Evolutionary conservation across 2,888 invertebrate genomes (phyloP).

Genomic region (Psylliodes chrysocephalus): DNA sequence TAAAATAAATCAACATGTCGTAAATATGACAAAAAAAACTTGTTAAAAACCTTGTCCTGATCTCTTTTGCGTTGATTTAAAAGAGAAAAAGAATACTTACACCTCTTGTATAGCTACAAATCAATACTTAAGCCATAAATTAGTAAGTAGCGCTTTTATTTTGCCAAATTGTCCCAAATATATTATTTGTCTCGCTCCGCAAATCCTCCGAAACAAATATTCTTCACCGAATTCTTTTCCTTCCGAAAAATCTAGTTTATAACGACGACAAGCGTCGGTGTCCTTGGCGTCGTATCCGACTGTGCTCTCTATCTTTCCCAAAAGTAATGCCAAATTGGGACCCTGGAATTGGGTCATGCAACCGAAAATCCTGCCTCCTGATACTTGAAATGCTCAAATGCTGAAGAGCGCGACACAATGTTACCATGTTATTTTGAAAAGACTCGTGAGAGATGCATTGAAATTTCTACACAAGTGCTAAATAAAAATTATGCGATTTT

Average conservation of each 20-base stretch:
- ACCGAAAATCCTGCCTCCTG: not conserved
- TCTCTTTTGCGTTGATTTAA: too few relatives aligned
- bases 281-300: not conserved
- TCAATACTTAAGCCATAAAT: too few relatives aligned
- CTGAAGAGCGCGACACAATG: not conserved
- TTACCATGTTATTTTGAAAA: too few relatives aligned
- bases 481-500: too few relatives aligned
- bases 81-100: too few relatives aligned
- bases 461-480: too few relatives aligned
- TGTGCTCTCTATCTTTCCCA: not conserved
- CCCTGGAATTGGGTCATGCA: slow-evolving; percentile 6
- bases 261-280: not conserved
- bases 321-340: not conserved
- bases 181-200: not conserved
- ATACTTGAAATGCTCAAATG: not conserved
- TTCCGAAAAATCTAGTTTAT: not conserved
- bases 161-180: not conserved
- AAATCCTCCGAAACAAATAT: not conserved
- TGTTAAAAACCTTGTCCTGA: too few relatives aligned
- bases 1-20: too few relatives aligned
- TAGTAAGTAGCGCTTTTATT: not conserved
- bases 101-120: too few relatives aligned
- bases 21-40: too few relatives aligned
- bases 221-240: not conserved
- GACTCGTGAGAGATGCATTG: too few relatives aligned